Percentiles rank a stretch among this genome's conserved stretches.
phyloP scores from a whole-genome alignment of 2,888 invertebrate genomes.

The Drosophila kanekoi region DNA sequence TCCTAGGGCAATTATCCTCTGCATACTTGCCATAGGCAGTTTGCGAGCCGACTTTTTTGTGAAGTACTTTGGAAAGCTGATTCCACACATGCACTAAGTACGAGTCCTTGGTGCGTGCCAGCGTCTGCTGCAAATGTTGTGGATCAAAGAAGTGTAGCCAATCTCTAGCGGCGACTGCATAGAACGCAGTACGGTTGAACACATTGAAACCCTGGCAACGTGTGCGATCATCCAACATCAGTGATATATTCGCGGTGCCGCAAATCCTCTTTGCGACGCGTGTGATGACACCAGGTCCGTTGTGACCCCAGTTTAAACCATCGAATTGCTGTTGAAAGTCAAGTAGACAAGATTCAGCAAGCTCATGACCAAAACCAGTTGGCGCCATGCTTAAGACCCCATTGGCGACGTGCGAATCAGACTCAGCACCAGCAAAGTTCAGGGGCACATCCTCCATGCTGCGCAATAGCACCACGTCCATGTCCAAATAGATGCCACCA shows the following conservation, averaged over 20 bases:
- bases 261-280: conserved; percentile 87
- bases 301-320: conserved; percentile 86
- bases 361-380: conserved; percentile 86
- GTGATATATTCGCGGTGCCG: conserved; percentile 85
- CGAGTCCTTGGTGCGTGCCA: conserved; percentile 71
- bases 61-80: conserved; percentile 71
- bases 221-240: conserved; percentile 85
- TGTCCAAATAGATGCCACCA: conserved; percentile 91
- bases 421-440: conserved; percentile 89
- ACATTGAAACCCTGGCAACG: conserved; percentile 88
- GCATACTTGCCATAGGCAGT: conserved; percentile 83
- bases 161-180: conserved; percentile 87
- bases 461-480: conserved; percentile 90
- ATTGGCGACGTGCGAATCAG: conserved; percentile 87
- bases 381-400: conserved; percentile 88
- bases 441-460: conserved; percentile 79
- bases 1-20: conserved; percentile 81
- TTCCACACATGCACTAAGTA: conserved; percentile 83
- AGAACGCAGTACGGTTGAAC: conserved; percentile 88
- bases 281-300: conserved; percentile 87
- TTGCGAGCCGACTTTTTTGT: conserved; percentile 74
- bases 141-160: conserved; percentile 88
- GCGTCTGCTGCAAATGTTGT: conserved; percentile 82
- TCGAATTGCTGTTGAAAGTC: conserved; percentile 87
- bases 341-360: conserved; percentile 86